These are phyloP conservation scores for Mastacembelus armatus DNA, from an alignment of 2,797 vertebrate species.

Conservation along the genomic window DNA sequence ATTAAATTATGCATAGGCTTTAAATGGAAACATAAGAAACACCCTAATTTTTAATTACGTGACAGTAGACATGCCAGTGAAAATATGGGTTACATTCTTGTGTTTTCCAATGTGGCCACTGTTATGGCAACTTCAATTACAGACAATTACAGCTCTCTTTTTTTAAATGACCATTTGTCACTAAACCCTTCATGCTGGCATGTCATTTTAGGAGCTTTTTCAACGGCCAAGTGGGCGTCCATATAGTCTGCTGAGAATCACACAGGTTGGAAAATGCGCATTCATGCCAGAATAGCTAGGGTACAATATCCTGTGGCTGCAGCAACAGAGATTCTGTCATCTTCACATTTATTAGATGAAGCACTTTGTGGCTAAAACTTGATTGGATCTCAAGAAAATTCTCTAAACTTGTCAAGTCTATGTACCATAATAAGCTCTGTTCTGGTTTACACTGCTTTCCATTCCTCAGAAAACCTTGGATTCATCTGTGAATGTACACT, in stretches of 20 bases:
- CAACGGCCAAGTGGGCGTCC: conserved; percentile 5
- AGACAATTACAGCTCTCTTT: conserved; percentile 38
- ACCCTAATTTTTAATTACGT: conserved; percentile 45
- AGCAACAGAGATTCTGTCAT: conserved; percentile 24
- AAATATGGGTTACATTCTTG: conserved; percentile 48
- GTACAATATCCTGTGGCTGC: conserved; percentile 4
- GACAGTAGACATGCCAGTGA: conserved; percentile 57
- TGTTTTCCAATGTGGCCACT: conserved; percentile 61
- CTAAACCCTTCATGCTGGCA: background rate
- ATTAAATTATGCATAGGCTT: conserved; percentile 38
- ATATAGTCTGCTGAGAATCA: conserved; percentile 30
- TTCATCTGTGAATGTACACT: conserved; percentile 15
- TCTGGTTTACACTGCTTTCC: conserved; percentile 11
- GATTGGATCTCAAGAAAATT: conserved; percentile 9
- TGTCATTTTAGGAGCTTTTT: conserved; percentile 14
- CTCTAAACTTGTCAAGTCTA: no score
- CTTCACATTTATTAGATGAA: conserved; percentile 14
- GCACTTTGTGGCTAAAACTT: conserved; percentile 8
- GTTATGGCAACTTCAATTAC: conserved; percentile 54
- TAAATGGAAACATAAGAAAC: conserved; percentile 39
- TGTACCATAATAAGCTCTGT: no score
- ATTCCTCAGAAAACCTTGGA: conserved; percentile 29
- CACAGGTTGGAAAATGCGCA: conserved; percentile 32
- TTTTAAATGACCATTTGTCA: conserved; percentile 62
- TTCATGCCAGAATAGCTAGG: conserved; percentile 36